Conservation (phyloP, 2,888 invertebrate genomes). For the Ormyrus pomaceus region DNA sequence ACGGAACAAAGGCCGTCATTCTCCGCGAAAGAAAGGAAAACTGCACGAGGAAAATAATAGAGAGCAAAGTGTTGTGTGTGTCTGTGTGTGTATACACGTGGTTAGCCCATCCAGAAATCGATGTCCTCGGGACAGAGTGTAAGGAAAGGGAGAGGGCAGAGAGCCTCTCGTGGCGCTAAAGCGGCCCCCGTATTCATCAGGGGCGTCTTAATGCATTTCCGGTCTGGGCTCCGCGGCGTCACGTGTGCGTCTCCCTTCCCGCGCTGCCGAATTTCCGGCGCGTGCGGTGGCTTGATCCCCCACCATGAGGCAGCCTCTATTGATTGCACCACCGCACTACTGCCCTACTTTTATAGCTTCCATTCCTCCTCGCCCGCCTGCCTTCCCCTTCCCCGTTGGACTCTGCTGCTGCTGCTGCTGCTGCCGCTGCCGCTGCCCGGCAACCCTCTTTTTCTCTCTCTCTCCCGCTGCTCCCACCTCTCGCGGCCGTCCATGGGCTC, state of each 20-base stretch:
- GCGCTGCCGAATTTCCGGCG: slow-evolving; percentile 61
- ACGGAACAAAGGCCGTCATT: too few species aligned
- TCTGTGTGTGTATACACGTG: not conserved
- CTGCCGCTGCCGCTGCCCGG: slow-evolving; percentile 11
- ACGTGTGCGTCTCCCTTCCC: slow-evolving; percentile 28
- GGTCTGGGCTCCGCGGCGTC: slow-evolving; percentile 12
- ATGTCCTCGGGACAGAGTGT: not conserved
- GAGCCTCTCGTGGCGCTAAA: not conserved
- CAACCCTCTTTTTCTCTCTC: slow-evolving; percentile 11
- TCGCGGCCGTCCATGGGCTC: not conserved
- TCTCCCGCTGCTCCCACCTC: not conserved
- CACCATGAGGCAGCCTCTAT: slow-evolving; percentile 71
- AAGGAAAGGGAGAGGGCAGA: slow-evolving; percentile 8
- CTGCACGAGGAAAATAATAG: not conserved
- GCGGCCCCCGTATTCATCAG: not conserved
- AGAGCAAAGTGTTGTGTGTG: not conserved
- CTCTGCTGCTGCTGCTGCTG: not conserved
- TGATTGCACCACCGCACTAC: slow-evolving; percentile 73
- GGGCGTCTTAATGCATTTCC: slow-evolving; percentile 41
- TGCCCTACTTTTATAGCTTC: slow-evolving; percentile 73
- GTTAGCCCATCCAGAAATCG: not conserved
- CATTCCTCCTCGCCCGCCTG: slow-evolving; percentile 46
- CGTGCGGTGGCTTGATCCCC: slow-evolving; percentile 61
- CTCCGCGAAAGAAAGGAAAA: not conserved
- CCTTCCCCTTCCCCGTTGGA: slow-evolving; percentile 15